Base-by-base conservation (phyloP, 2,113 vertebrate species). In the Mormyrus lacerda region DNA sequence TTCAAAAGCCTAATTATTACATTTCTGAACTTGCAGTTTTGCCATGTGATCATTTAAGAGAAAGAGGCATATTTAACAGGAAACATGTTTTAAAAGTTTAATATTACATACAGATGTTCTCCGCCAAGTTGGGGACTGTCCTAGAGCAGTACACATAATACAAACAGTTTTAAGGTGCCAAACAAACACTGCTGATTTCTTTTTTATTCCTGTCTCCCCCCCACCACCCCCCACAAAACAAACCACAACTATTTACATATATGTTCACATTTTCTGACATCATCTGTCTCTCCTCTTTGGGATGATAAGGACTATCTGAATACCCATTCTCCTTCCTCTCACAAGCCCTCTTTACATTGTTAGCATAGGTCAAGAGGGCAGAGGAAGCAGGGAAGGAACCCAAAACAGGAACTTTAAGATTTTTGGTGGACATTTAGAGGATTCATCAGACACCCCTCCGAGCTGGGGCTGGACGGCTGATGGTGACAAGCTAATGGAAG, bases 151-250 rank as follows among this genome's bases (percentile, higher is more conserved):
- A 95, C 91, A 93, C 83, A 82, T 87, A 93, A 90, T 89, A 94
- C 50, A 93, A 94, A 92, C 94, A 45, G 90, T 79, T 89, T 92
- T 95, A 96, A 96, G 95, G 95, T 95, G 95, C 96, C 93, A 94
- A 95, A 95, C 92, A 91, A 94, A 94, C 91, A 94, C 55, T 90
- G 85, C 90, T 82, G 69, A 76, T 76, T 79, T 42, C 61, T 69
- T 79, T 42, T 17, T 79, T 79, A 7, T 79, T 79, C 2, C 31
- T 3, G 1, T 76, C 1, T 39, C 73, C 35, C 15, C 15, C 31
- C 15, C 69, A 35, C 27, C 69, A 76, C 82, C 5, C 31, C 35
- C 31, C 73, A 39, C 82, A 47, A 17, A 47, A 84, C 44, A 47
- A 39, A 84, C 19, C 50, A 91, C 87, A 91, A 91, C 91, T 90